phyloP scores from a whole-genome alignment of 2,888 invertebrate genomes.

The Tridacna gigas region DNA sequence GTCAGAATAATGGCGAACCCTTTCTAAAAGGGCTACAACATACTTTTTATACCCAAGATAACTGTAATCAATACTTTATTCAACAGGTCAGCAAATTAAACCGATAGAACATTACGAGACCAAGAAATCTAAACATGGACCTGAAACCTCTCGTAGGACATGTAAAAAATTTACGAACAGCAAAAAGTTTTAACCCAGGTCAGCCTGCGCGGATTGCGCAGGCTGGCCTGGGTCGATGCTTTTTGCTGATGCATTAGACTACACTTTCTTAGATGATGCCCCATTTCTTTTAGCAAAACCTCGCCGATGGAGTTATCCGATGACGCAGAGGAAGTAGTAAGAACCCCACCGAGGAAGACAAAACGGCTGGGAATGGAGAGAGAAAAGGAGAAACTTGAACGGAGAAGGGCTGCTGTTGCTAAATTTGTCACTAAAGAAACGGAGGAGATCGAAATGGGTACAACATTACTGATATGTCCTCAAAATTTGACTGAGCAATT shows the following conservation, averaged over 20 bases:
- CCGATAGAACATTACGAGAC: slow-evolving; percentile 52
- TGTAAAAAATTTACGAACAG: no score
- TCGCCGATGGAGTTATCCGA: slow-evolving; percentile 53
- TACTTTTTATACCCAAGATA: no score
- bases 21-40: no score
- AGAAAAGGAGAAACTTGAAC: slow-evolving; percentile 50
- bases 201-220: no score
- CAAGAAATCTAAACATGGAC: slow-evolving; percentile 53
- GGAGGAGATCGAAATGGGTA: slow-evolving; percentile 71
- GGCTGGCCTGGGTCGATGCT: no score
- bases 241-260: no score
- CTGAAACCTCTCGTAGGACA: slow-evolving; percentile 37
- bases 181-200: no score
- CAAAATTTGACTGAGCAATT: no score
- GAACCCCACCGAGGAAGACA: slow-evolving; percentile 53
- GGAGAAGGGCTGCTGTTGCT: slow-evolving; percentile 61
- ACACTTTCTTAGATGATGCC: no score
- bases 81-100: slow-evolving; percentile 52
- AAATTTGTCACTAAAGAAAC: slow-evolving; percentile 62
- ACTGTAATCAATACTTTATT: background rate
- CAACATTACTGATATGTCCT: background rate
- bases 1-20: no score
- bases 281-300: slow-evolving; percentile 40
- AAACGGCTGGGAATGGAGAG: slow-evolving; percentile 33
- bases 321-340: slow-evolving; percentile 27